Conservation (phyloP, 2,888 invertebrate species). For the Spisula subtruncata region DNA sequence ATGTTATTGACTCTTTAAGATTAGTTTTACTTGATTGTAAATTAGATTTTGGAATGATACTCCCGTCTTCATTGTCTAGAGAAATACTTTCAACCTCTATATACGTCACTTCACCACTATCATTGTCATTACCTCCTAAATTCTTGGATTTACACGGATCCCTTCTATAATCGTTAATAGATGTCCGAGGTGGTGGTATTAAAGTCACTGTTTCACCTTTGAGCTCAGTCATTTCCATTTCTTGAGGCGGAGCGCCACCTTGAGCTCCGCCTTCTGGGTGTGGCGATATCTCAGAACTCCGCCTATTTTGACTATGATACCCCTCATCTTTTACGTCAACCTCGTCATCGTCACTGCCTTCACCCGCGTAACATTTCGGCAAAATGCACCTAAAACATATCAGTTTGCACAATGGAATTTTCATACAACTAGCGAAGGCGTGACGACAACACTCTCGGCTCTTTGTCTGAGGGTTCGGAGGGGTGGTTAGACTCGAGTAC, state of each 20-base stretch:
- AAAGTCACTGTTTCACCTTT: constrained; percentile 62
- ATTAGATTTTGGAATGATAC: constrained; percentile 53
- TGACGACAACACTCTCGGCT: constrained; percentile 68
- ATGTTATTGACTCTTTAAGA: neutral
- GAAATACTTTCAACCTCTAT: constrained; percentile 71
- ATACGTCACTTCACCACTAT: constrained; percentile 62
- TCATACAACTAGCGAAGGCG: constrained; percentile 65
- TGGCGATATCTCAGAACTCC: constrained; percentile 60
- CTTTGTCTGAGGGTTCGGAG: constrained; percentile 64
- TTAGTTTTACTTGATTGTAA: constrained; percentile 18
- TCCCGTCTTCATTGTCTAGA: constrained; percentile 38
- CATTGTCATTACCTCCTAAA: neutral
- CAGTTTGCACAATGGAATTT: constrained; percentile 66
- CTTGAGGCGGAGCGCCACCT: constrained; percentile 45
- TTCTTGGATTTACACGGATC: constrained; percentile 53
- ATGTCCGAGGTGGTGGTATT: constrained; percentile 58
- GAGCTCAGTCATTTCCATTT: constrained; percentile 68
- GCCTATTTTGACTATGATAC: constrained; percentile 69
- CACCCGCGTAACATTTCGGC: constrained; percentile 64
- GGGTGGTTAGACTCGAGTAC: constrained; percentile 62
- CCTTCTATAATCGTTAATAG: constrained; percentile 62
- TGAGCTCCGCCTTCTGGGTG: constrained; percentile 41
- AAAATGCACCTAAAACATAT: constrained; percentile 71
- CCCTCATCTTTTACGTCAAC: constrained; percentile 63
- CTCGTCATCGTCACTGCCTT: constrained; percentile 68